Percentiles rank a stretch among this genome's conserved stretches.
Evolutionary conservation across 2,888 invertebrate genomes (phyloP).

Genomic region (Taphrorychus bicolor): DNA sequence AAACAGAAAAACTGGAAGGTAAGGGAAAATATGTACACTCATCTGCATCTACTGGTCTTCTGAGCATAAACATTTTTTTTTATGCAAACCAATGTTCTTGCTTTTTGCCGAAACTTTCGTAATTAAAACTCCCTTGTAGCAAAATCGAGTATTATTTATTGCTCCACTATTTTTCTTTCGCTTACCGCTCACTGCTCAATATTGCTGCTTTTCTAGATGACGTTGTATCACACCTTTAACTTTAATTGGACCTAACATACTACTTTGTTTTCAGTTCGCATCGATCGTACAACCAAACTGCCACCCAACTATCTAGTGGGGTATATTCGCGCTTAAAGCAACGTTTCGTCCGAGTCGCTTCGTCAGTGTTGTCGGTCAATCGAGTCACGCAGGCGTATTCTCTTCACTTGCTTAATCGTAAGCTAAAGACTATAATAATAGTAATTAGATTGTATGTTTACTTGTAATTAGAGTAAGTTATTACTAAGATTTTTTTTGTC

Average conservation of each 20-base stretch:
- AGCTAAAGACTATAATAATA: conserved; percentile 41
- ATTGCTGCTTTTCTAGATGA: conserved; percentile 2
- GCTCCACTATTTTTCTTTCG: too few relatives aligned
- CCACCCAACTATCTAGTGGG: conserved; percentile 85
- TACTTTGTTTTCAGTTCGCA: conserved; percentile 72
- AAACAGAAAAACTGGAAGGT: too few relatives aligned
- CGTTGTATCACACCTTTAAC: not conserved
- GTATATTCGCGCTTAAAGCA: conserved; percentile 52
- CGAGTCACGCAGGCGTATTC: conserved; percentile 47
- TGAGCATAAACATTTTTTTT: too few relatives aligned
- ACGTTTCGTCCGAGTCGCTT: conserved; percentile 42
- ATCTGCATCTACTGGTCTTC: too few relatives aligned
- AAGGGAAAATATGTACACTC: too few relatives aligned
- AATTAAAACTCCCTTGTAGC: too few relatives aligned
- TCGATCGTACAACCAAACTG: conserved; percentile 75
- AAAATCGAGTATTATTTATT: too few relatives aligned
- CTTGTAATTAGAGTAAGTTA: not conserved
- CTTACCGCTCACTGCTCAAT: not conserved
- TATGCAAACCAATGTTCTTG: too few relatives aligned
- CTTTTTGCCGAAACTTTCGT: too few relatives aligned
- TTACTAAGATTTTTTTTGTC: not conserved
- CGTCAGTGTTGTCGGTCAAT: conserved; percentile 43
- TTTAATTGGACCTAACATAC: not conserved
- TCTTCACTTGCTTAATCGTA: conserved; percentile 42
- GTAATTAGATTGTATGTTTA: conserved; percentile 8